These are phyloP conservation scores for Hyperoplus lanceolatus DNA, from an alignment of 2,797 vertebrate species.

Conservation along the genomic window DNA sequence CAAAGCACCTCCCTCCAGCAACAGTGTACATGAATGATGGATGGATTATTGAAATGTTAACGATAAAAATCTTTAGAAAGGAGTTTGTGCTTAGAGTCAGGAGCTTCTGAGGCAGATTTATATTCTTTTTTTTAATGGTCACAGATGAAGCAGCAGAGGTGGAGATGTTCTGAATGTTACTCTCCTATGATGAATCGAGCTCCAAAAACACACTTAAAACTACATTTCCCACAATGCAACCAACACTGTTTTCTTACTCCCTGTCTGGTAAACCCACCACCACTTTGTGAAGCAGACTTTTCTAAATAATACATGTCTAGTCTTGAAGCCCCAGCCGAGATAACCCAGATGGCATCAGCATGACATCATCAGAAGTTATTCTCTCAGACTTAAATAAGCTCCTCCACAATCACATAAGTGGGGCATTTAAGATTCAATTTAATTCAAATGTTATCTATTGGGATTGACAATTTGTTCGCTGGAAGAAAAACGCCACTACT, in stretches of 20 bases:
- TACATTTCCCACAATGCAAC: conserved; percentile 13
- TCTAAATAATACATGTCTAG: not conserved
- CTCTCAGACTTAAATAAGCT: not conserved
- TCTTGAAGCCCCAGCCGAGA: not conserved
- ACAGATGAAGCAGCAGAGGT: not conserved
- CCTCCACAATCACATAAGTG: not conserved
- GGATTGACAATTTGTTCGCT: too few relatives aligned
- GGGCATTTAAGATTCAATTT: too few relatives aligned
- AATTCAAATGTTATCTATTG: too few relatives aligned
- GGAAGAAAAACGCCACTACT: too few relatives aligned
- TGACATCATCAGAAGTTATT: not conserved
- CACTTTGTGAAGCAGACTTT: not conserved
- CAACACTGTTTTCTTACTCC: not conserved
- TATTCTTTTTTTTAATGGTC: not conserved
- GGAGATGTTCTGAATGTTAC: not conserved
- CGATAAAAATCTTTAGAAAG: not conserved
- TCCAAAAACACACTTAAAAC: not conserved
- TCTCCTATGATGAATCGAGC: too few relatives aligned
- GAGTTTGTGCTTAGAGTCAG: not conserved
- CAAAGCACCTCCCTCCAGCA: not conserved
- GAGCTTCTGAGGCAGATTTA: not conserved
- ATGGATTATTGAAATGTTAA: not conserved
- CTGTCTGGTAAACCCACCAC: not conserved
- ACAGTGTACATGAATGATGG: not conserved
- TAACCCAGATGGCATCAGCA: not conserved